phyloP scores from a whole-genome alignment of 2,888 invertebrate genomes.

The Phragmatobia fuliginosa region DNA sequence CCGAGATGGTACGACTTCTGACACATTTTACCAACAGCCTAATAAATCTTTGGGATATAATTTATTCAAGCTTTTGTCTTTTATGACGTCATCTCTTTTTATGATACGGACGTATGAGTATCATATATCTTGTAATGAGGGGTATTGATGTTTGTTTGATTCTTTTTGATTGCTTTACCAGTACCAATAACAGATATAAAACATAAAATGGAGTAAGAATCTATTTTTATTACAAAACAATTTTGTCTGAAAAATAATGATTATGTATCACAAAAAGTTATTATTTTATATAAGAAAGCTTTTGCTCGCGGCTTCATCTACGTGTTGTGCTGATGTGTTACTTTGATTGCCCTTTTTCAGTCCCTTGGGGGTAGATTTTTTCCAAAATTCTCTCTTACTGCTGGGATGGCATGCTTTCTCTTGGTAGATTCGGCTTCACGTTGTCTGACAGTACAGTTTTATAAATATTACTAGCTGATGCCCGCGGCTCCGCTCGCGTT shows the following conservation, averaged over 20 bases:
- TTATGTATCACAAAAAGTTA: too few relatives aligned
- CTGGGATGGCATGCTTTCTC: too few relatives aligned
- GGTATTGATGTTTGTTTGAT: slow-evolving; percentile 25
- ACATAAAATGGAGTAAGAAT: neutral
- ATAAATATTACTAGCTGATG: too few relatives aligned
- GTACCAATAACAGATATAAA: neutral
- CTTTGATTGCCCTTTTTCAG: too few relatives aligned
- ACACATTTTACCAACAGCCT: slow-evolving; percentile 13
- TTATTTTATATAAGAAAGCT: too few relatives aligned
- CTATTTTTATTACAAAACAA: neutral
- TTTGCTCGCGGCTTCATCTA: too few relatives aligned
- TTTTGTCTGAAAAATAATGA: neutral
- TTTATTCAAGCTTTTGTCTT: slow-evolving; percentile 33
- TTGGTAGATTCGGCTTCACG: too few relatives aligned
- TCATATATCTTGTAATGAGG: slow-evolving; percentile 31
- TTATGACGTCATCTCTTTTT: slow-evolving; percentile 31
- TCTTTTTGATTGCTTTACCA: slow-evolving; percentile 15
- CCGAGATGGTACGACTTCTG: slow-evolving; percentile 44
- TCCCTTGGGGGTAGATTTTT: too few relatives aligned
- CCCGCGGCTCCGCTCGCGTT: too few relatives aligned
- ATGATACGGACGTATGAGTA: slow-evolving; percentile 25
- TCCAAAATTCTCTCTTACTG: too few relatives aligned
- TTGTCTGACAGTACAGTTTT: too few relatives aligned
- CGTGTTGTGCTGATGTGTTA: too few relatives aligned
- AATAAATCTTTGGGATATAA: slow-evolving; percentile 10